Evolutionary conservation across 2,113 vertebrate species (phyloP).

Genomic region (Thalassoma bifasciatum): DNA sequence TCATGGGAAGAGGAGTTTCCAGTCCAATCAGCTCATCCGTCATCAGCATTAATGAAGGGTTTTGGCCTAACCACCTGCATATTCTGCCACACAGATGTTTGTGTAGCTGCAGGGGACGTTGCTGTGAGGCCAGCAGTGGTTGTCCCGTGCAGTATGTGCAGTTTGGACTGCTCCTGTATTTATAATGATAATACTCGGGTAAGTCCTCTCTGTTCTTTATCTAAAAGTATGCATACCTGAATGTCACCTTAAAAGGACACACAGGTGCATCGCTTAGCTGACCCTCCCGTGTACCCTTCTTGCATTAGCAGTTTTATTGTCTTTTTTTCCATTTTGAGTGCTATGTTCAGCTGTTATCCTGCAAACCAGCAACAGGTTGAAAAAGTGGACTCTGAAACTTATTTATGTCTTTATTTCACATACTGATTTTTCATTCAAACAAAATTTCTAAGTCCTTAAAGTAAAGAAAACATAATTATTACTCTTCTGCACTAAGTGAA

Average conservation of each 20-base stretch:
- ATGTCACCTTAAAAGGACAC: not conserved
- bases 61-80: slow-evolving; percentile 58
- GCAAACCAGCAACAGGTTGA: too few relatives aligned
- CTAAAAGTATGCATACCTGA: slow-evolving; percentile 59
- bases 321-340: too few relatives aligned
- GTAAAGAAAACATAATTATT: too few relatives aligned
- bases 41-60: slow-evolving; percentile 70
- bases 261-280: too few relatives aligned
- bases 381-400: too few relatives aligned
- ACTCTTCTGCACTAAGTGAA: too few relatives aligned
- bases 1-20: slow-evolving; percentile 5
- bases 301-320: too few relatives aligned
- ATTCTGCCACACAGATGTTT: slow-evolving; percentile 63
- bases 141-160: slow-evolving; percentile 20
- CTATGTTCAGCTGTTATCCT: too few relatives aligned
- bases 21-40: slow-evolving; percentile 56
- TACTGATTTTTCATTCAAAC: too few relatives aligned
- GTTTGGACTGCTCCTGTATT: not conserved
- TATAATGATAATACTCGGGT: slow-evolving; percentile 1
- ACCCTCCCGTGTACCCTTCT: too few relatives aligned
- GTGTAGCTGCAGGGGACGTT: slow-evolving; percentile 37
- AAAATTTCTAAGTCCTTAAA: too few relatives aligned
- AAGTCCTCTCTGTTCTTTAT: slow-evolving; percentile 47
- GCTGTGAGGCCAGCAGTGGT: slow-evolving; percentile 21
- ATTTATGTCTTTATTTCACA: too few relatives aligned